Evolutionary conservation across 2,113 vertebrate species (phyloP).

Genomic region (Catagonus wagneri): DNA sequence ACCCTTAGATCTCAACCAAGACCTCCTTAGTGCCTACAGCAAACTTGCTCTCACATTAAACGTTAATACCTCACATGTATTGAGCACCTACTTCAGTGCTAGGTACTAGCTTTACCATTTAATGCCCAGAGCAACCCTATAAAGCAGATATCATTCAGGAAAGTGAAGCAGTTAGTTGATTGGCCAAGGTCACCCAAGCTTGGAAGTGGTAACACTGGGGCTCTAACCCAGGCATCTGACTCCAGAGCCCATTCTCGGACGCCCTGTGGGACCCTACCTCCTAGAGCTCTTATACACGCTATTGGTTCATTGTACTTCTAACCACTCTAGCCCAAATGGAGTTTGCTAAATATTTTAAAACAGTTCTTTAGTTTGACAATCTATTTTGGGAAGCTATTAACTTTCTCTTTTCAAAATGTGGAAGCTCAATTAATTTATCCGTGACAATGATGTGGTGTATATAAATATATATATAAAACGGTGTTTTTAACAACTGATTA

Average conservation of each 20-base stretch:
- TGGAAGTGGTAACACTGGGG: not conserved
- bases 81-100: not conserved
- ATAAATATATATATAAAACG: not conserved
- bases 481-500: not conserved
- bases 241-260: not conserved
- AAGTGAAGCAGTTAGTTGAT: not conserved
- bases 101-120: not conserved
- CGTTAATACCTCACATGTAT: not conserved
- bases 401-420: conserved; percentile 44
- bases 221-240: not conserved
- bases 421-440: conserved; percentile 33
- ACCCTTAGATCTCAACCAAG: not conserved
- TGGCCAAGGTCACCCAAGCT: not conserved
- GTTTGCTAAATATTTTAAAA: conserved; percentile 57
- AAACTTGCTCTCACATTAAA: not conserved
- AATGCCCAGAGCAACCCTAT: not conserved
- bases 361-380: conserved; percentile 13
- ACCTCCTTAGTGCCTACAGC: not conserved
- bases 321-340: not conserved
- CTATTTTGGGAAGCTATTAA: conserved; percentile 53
- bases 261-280: not conserved
- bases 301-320: not conserved
- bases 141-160: not conserved
- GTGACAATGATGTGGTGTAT: not conserved
- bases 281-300: too few species aligned